Evolutionary conservation across 2,113 vertebrate genomes (phyloP).

Genomic region (Psophia crepitans): DNA sequence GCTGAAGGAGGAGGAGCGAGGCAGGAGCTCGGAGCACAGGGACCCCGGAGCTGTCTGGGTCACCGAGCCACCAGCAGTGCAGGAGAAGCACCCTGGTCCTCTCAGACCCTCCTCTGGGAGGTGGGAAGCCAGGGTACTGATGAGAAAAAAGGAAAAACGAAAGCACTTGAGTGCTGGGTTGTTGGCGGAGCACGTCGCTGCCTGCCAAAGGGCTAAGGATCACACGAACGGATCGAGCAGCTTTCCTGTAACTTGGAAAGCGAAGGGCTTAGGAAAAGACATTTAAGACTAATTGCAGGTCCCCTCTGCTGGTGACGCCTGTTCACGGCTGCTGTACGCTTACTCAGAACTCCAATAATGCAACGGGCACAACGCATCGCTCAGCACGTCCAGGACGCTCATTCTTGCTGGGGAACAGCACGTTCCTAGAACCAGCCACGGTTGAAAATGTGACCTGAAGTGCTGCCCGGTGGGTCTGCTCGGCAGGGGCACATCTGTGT

Average conservation of each 20-base stretch:
- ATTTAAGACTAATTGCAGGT: background rate
- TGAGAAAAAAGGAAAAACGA: background rate
- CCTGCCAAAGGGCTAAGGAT: background rate
- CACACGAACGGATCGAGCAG: background rate
- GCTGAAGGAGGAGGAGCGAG: background rate
- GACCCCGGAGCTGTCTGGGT: background rate
- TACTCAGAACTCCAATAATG: background rate
- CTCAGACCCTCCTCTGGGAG: background rate
- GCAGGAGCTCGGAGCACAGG: fast-evolving
- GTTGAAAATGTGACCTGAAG: background rate
- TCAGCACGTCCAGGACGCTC: fast-evolving
- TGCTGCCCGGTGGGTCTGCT: background rate
- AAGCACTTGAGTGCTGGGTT: background rate
- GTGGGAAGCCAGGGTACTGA: background rate
- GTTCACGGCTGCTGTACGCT: fast-evolving
- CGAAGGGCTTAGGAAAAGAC: background rate
- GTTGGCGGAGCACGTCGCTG: background rate
- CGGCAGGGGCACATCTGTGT: fast-evolving
- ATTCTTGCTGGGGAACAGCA: background rate
- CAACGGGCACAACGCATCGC: background rate
- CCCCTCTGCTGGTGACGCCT: background rate
- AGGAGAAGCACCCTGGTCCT: background rate
- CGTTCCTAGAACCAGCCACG: background rate
- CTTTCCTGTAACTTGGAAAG: background rate
- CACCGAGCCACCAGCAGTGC: background rate